Percentiles rank a stretch among this genome's conserved stretches.
phyloP scores from a whole-genome alignment of 2,797 vertebrate genomes.

The Clarias laeviceps region DNA sequence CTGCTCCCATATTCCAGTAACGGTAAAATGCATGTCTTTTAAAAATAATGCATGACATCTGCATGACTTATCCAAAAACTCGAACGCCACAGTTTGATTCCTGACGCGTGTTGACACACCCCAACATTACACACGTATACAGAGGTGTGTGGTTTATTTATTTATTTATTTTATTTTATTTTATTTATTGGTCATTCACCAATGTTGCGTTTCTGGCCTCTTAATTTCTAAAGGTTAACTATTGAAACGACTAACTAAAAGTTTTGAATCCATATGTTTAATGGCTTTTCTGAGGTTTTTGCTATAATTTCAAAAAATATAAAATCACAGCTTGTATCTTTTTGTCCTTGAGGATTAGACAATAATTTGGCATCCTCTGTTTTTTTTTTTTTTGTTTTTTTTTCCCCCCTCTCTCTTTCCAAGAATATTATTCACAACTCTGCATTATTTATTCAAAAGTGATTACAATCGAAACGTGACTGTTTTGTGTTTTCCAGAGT shows the following conservation, averaged over 20 bases:
- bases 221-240: too few relatives aligned
- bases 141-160: too few relatives aligned
- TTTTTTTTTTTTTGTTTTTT: background rate
- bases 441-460: background rate
- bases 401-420: background rate
- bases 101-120: too few relatives aligned
- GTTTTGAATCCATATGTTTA: background rate
- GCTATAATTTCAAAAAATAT: background rate
- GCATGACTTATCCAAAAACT: too few relatives aligned
- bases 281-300: background rate
- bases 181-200: background rate
- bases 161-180: too few relatives aligned
- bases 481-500: conserved; percentile 74
- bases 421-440: background rate
- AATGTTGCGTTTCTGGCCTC: background rate
- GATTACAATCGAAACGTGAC: background rate
- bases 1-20: too few relatives aligned
- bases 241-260: background rate
- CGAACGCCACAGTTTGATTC: too few relatives aligned
- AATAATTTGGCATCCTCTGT: background rate
- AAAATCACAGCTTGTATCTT: background rate
- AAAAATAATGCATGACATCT: too few relatives aligned
- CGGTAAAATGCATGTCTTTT: too few relatives aligned
- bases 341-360: background rate
- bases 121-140: too few relatives aligned